Evolutionary conservation across 2,888 invertebrate species (phyloP), one percentile per base, ranked within the genome.

Genomic region (Polyommatus iphigenia): DNA sequence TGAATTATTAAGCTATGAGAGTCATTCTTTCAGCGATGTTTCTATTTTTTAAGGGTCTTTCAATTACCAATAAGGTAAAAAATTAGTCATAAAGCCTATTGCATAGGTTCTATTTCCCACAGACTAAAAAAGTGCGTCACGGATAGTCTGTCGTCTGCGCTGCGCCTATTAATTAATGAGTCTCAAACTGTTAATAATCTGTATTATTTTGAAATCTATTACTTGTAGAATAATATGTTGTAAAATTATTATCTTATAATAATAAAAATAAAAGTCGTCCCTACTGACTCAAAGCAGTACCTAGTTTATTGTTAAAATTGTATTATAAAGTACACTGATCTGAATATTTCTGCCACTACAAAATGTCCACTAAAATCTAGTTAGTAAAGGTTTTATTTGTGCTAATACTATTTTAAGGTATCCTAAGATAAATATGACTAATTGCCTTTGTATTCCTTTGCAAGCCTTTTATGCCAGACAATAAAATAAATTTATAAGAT

Each of bases 401-500:
- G 67, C 67, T 67, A 67, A 67, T 18, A 67, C 29, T 75, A 29
- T 75, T 50, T 75, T 54, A 29, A 50, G 24, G 46, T 50, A 75
- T n/a, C 6, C 20, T 32, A n/a, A 75, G 50, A 75, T 41, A 46
- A 32, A n/a, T 71, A 57, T 77, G 36, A 54, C 71, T 32, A 71
- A 54, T 77, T 71, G 54, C 57, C n/a, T 72, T 71, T 57, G 8
- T 67, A 75, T 75, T 73, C 73, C 46, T 73, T 73, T 73, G 50
- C 50, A 15, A 73, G 41, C 72, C 50, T 41, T 32, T 72, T 72
- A 72, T 41, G 41, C n/a, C 10, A 46, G 75, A 76, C 78, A 73
- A 75, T 78, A 78, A 75, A 75, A 57, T 73, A 36, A 75, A 24
- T 73, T 36, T 24, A 62, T 41, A 32, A 77, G 75, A 76, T 81